Base-by-base conservation (phyloP, 2,888 invertebrate genomes). In the Xestia xanthographa region DNA sequence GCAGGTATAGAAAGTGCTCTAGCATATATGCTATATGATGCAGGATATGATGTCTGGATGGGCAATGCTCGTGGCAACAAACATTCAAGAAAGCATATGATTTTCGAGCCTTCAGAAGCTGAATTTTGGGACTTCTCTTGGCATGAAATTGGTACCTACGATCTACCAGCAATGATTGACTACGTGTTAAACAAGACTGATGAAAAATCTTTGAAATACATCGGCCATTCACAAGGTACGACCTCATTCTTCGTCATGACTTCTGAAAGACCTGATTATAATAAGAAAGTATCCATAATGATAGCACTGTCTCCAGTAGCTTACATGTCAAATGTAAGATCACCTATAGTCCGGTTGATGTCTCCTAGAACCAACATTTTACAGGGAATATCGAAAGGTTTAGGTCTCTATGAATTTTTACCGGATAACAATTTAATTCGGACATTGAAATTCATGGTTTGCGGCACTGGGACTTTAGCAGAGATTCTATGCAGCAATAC, bases 121-220 rank as follows among this genome's bases (percentile, higher is more conserved):
- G 89, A 92, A 14, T 98, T 97, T 88, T 98, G 98, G 98, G 94
- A 97, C 68, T 98, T 97, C 83, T 98, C 98, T 67, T 99, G 98
- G 97, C 98, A 99, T 91, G 98, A 98, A 91, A 98, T 99, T 90
- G 98, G 98, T 0, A 90, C 95, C 29, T 97, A 96, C 87, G 99
- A 99, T 92, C 89, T 99, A 4, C 98, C 99, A 6, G 97, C 98
- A 0, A 98, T 97, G 95, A 97, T 99, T 50, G 98, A 99, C 89
- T 97, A 97, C 88, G 95, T 98, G 0, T 90, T 98, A 0, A 86
- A 93, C 0, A 74, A 81, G 9, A 98, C 97, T 0, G 94, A 95
- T 0, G 92, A 96, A 56, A 79, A 93, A 6, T 93, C 97, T n/a
- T 70, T 98, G 0, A 97, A 97, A 83, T 98, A 98, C 90, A 93